Evolutionary conservation across 2,113 vertebrate species (phyloP).

Genomic region (Takifugu flavidus): DNA sequence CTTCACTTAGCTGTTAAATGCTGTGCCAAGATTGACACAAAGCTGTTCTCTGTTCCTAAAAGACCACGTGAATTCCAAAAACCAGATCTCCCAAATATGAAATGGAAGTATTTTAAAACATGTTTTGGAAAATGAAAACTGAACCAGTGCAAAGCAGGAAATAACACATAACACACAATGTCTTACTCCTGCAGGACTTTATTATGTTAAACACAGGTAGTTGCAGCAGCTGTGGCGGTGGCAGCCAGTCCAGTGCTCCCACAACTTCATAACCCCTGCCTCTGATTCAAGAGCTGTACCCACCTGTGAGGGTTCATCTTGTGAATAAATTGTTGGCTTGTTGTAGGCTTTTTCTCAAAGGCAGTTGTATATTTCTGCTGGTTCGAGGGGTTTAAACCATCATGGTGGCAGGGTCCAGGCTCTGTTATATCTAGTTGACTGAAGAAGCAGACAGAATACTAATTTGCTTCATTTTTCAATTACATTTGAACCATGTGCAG

Average conservation of each 20-base stretch:
- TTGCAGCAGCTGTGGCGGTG: slow-evolving; percentile 4
- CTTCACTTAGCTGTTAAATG: slow-evolving; percentile 15
- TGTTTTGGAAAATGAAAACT: background rate
- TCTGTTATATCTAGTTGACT: background rate
- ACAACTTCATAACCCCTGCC: slow-evolving; percentile 40
- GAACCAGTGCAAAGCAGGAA: slow-evolving; percentile 4
- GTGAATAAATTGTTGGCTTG: slow-evolving; percentile 23
- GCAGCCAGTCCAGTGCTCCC: slow-evolving; percentile 10
- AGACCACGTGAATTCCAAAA: slow-evolving; percentile 10
- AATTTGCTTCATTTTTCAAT: too few species aligned
- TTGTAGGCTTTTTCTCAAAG: slow-evolving; percentile 15
- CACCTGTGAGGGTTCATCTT: background rate
- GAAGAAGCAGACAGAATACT: too few species aligned
- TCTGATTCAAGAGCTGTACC: slow-evolving; percentile 8
- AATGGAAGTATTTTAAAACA: slow-evolving; percentile 5
- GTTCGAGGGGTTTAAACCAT: background rate
- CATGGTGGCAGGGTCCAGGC: background rate
- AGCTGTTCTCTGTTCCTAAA: slow-evolving; percentile 16
- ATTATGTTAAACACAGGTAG: slow-evolving; percentile 9
- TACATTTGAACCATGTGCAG: too few species aligned
- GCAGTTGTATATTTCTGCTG: slow-evolving; percentile 3
- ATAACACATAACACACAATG: slow-evolving; percentile 5
- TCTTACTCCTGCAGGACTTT: too few species aligned
- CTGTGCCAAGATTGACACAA: slow-evolving; percentile 31
- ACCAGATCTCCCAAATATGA: slow-evolving; percentile 2